These are phyloP conservation scores for Tetrax tetrax DNA, from an alignment of 2,113 vertebrate species.

Conservation along the genomic window DNA sequence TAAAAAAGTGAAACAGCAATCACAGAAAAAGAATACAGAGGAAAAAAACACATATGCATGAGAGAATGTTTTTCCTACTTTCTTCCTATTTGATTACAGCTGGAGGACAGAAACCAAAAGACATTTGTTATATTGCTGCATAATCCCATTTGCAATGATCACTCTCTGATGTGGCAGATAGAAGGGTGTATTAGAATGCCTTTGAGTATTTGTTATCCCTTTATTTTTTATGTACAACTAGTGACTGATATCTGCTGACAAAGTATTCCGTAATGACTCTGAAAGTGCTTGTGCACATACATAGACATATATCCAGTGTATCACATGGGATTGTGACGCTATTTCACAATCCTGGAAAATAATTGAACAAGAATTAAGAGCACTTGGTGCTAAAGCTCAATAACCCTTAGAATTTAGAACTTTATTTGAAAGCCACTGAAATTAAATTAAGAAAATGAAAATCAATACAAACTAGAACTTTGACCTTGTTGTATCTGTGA, in stretches of 20 bases:
- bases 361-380: not conserved
- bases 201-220: conserved; percentile 3
- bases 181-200: not conserved
- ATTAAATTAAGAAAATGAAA: not conserved
- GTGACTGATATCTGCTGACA: not conserved
- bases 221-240: not conserved
- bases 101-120: conserved; percentile 7
- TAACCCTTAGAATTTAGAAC: not conserved
- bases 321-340: not conserved
- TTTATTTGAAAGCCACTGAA: not conserved
- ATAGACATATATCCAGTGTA: not conserved
- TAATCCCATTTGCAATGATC: conserved; percentile 36
- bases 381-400: not conserved
- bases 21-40: not conserved
- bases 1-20: not conserved
- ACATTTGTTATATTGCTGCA: conserved; percentile 26
- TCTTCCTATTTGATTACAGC: not conserved
- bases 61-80: not conserved
- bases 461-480: not conserved
- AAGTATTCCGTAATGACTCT: not conserved
- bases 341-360: not conserved
- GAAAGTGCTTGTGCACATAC: not conserved
- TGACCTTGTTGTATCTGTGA: not conserved
- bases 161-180: not conserved
- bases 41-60: not conserved